Evolutionary conservation across 2,888 invertebrate genomes (phyloP), one percentile per base, ranked within the genome.

Genomic region (Operophtera brumata): DNA sequence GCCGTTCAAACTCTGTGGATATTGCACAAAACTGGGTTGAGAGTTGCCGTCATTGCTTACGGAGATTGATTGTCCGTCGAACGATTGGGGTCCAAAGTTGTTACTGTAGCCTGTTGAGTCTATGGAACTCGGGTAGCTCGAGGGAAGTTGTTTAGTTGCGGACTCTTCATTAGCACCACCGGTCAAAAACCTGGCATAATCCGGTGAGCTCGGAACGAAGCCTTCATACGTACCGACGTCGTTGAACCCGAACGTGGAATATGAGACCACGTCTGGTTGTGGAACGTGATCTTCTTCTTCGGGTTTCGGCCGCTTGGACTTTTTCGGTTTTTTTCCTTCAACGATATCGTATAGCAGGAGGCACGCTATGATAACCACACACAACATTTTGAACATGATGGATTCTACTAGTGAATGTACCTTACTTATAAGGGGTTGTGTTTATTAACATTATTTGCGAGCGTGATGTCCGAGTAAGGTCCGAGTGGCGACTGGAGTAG

Each of bases 201-300:
- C 89, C 28, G 87, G 85, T 0, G 88, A 87, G 51, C 80, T 88
- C 2, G 87, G 89, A 7, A 88, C 75, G 52, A 87, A 88, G 2
- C 86, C 88, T 60, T 86, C 82, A 62, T 84, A 83, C 25, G 79
- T 70, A 54, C 83, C 82, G 35, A 88, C 87, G 68, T 89, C 88
- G 42, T 88, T 87, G 62, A 88, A 86, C 45, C 89, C 90, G 47
- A 87, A 90, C 37, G 84, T 86, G 1, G 90, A 88, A 65, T 89
- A 89, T 1, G 89, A 83, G 8, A 89, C 81, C 6, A 90, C 86
- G 64, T 77, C 87, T 8, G 89, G 87, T 56, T 86, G 83, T 4
- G 84, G 80, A 10, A 79, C 82, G 4, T 78, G 75, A 32, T 77
- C 76, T 34, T 82, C 80, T 11, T 82, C 82, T 40, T 79, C 78